These are phyloP conservation scores for Mus caroli DNA, from an alignment of 2,797 vertebrate species.

Conservation along the genomic window DNA sequence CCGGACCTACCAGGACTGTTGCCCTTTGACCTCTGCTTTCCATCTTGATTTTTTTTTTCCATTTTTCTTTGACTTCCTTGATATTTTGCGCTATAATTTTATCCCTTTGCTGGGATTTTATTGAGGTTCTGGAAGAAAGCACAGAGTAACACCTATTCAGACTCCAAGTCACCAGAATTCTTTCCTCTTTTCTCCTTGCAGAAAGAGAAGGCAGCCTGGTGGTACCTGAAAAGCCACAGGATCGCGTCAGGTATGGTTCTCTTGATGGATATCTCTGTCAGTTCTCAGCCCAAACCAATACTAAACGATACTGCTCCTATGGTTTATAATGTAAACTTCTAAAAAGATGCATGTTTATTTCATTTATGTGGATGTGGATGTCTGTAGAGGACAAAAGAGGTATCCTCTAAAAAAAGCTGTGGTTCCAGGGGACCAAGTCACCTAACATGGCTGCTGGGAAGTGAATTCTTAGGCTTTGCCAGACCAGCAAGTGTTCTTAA, in stretches of 20 bases:
- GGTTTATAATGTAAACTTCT: background rate
- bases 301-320: background rate
- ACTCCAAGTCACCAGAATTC: constrained; percentile 19
- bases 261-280: background rate
- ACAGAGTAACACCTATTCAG: background rate
- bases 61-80: constrained; percentile 49
- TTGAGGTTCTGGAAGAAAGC: constrained; percentile 22
- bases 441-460: background rate
- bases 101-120: constrained; percentile 56
- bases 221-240: background rate
- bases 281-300: background rate
- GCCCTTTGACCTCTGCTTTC: constrained; percentile 53
- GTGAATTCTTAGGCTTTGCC: background rate
- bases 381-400: background rate
- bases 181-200: constrained; percentile 61
- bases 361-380: background rate
- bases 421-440: background rate
- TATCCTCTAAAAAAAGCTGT: too few species aligned
- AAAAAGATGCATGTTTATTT: background rate
- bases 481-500: background rate
- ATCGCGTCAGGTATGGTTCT: constrained; percentile 45
- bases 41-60: background rate
- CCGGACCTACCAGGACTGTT: background rate
- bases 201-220: background rate
- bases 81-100: constrained; percentile 57